A percentile compares a stretch with the other conserved stretches of the same genome.
phyloP scores from a whole-genome alignment of 1,140 invertebrate genomes.

The Aphis craccivora region DNA sequence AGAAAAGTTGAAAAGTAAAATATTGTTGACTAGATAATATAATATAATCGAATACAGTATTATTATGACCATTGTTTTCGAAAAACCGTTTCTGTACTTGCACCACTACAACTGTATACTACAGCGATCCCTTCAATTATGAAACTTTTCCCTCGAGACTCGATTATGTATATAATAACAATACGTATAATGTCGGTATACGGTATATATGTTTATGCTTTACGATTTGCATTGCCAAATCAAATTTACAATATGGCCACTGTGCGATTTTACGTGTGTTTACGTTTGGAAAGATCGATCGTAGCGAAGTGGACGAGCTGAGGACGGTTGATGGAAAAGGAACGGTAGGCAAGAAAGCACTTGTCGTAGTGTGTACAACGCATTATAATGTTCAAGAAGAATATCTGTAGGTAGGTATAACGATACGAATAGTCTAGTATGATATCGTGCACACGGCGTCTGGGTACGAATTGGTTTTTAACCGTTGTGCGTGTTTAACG shows the following conservation, averaged over 20 bases:
- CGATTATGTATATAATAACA: not conserved
- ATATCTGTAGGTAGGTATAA: not conserved
- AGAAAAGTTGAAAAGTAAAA: not conserved
- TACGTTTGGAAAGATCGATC: not conserved
- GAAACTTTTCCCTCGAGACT: conserved; percentile 6
- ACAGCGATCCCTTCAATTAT: not conserved
- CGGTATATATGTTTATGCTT: not conserved
- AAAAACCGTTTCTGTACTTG: conserved; percentile 13
- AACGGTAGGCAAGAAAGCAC: not conserved
- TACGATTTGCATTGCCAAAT: not conserved
- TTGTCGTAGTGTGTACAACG: not conserved
- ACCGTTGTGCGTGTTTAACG: not conserved
- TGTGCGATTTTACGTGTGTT: not conserved
- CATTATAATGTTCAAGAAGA: conserved; percentile 4
- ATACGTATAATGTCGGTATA: not conserved
- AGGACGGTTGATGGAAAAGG: not conserved
- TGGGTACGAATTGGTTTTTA: conserved; percentile 19
- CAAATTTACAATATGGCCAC: not conserved
- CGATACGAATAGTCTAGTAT: not conserved
- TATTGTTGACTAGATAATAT: not conserved
- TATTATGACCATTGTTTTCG: not conserved
- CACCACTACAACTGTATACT: not conserved
- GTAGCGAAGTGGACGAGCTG: too few species aligned
- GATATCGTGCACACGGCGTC: not conserved
- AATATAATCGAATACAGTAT: not conserved